Evolutionary conservation across 2,888 invertebrate genomes (phyloP), one percentile per base, ranked within the genome.

Genomic region (Sarcophaga subvicina): DNA sequence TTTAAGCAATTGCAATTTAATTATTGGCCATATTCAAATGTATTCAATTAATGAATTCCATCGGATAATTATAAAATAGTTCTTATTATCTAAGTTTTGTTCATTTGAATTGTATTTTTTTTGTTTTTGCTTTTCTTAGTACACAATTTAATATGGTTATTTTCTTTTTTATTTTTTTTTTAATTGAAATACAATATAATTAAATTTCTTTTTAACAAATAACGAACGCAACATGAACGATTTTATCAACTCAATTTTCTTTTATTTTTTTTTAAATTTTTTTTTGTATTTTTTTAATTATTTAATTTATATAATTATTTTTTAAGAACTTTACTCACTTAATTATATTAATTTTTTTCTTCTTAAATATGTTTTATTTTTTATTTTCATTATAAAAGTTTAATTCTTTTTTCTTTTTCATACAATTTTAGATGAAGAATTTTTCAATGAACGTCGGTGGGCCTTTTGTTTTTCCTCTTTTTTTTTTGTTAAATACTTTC

Each of bases 171-270:
- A 20, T 17, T 73, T 27, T 49, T 54, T 12, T 54, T 54, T 54
- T 4, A 47, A n/a, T 22, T 47, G 5, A 37, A 75, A 64, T 54
- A 25, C 69, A 71, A 66, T 64, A 5, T 67, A 45, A 47, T 72
- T 78, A 60, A 45, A 75, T 49, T 80, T 67, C 5, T 47, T 71
- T 69, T 70, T 37, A 87, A 87, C 87, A 87, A 84, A 79, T 76
- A 87, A 84, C 87, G 76, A 87, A 84, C 87, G 76, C 87, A 87
- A 87, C 84, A 25, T 79, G 87, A 87, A 87, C 78, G 45, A 71
- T 79, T 67, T 79, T 71, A 72, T 79, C 49, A 85, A 87, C 67
- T 76, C 37, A 76, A 77, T 77, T 72, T 47, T 45, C 4, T 45
- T 76, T 76, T 47, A 4, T 45, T 54, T 67, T 3, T 70, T 14